Base-by-base conservation (phyloP, 2,888 invertebrate species). In the Nymphalis c-album region DNA sequence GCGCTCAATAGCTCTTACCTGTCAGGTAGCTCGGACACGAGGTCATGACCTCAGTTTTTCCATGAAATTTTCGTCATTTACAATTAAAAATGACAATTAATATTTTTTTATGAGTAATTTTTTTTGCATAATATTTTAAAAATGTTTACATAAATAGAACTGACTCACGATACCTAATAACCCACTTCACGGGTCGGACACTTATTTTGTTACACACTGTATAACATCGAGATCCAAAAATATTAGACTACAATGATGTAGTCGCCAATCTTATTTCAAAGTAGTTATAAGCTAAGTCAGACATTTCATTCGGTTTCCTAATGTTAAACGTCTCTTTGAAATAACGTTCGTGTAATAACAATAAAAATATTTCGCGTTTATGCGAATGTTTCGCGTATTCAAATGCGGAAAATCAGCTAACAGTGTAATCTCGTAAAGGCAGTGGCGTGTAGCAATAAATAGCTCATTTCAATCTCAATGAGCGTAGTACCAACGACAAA, bases 391-490 rank as follows among this genome's bases (percentile, higher is more conserved):
- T 35, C 50, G 60, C 60, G 50, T 35, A 60, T 60, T 64, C 60
- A 45, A 50, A 68, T 64, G 68, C 57, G 68, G 60, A 64, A 68
- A 68, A 64, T 68, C 68, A 45, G 60, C 65, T 66, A 53, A 72
- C 63, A 70, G 65, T 68, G 18, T 64, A 70, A 70, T 59, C 63
- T 59, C 62, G 68, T 68, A 65, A 63, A 67, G 66, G 68, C 67
- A 57, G 62, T 64, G 53, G 48, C 73, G 73, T 72, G 74, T 68
- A 73, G 77, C 75, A 76, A 69, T 78, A 78, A 80, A 82, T 78
- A 73, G 76, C 80, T 81, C 79, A 79, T 82, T 79, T 81, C 73
- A 76, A 73, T 77, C 73, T 76, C 75, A 81, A 80, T 80, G 77
- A 74, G 76, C 78, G 75, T 64, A 60, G 77, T 79, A 79, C 20